Base-by-base conservation (phyloP, 2,797 vertebrate genomes). In the Mormyrus proboscirostris region DNA sequence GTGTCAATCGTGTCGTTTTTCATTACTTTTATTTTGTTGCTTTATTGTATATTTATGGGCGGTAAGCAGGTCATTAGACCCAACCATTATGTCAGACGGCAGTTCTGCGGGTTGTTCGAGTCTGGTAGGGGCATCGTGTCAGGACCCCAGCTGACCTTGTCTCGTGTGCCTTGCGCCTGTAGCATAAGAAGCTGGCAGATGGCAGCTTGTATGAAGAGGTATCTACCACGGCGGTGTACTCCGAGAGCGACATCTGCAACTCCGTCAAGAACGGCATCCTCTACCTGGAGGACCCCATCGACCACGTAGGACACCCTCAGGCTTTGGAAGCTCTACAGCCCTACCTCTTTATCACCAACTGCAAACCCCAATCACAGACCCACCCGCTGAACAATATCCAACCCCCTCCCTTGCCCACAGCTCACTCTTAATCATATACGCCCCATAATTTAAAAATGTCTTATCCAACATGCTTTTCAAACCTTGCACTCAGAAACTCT, bases 141-240 rank as follows among this genome's bases (percentile, higher is more conserved):
- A 16, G 5, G 12, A 19, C 16, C 0, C 33, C 14, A 2, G 5
- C 73, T 44, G 73, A n/a, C 38, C 73, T 44, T 44, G 6, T 22
- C 84, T 38, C 22, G 3, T 89, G 25, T 55, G 50, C 29, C 33
- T 9, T 5, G 47, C 19, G 6, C 10, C 33, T 87, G 12, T 92
- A 99, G 99, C 99, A 99, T 96, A 99, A 99, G 96, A 99, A 99
- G 94, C 96, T 99, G 76, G 98, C 98, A 0, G 99, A 99, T 92
- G 99, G 98, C 92, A 99, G 98, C 9, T 96, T 98, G 47, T 99
- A 99, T 0, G 99, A 99, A 92, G 99, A 99, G 92, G 96, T 99
- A 86, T 98, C 98, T 47, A 96, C 96, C 0, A 97, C 97, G 0
- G 96, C 97, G 0, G 97, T 98, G 88, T 99, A 99, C 93, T 98